Evolutionary conservation across 30 jellyfish, hydroid and myxozoan genomes (phyloP), one percentile per base, ranked within the genome.

Genomic region (Mastigias papua): DNA sequence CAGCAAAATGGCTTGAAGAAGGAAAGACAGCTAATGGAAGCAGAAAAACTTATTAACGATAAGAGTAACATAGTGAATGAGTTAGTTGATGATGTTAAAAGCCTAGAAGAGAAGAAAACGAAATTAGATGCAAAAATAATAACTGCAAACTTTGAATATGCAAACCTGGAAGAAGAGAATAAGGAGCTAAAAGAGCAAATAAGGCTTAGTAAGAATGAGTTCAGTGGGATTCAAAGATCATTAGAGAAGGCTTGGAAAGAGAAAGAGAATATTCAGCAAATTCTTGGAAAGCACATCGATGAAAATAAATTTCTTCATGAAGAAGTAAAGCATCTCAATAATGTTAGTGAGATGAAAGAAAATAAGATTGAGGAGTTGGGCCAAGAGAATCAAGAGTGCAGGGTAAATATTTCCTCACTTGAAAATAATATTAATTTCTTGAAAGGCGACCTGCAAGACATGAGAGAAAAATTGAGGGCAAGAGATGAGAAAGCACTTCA

Each of bases 181-280:
- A 21, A 54, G 0, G 27, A 54, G 17, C 16, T 69, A 22, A 31
- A 31, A 31, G 54, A 69, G 26, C 80, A 17, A 10, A 4, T 69
- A 27, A 31, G 8, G 22, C 33, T 7, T 2, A 69, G 61, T 0
- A 22, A 69, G 31, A 69, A 70, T 16, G 93, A 84, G n/a, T 69
- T 84, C 33, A 16, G 25, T 27, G 86, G 80, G 35, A 35, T 84
- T 1, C 93, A 84, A 37, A 84, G 70, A 34, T 65, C 83, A 27
- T 50, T 84, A 71, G 93, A 84, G 23, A 71, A 30, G 1, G 70
- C 84, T 13, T 84, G 93, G 93, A 22, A 72, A 69, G 81, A 84
- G 26, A 69, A 69, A 28, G 93, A 70, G 11, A 68, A 27, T 13
- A 4, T 60, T 28, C 37, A 49, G 29, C 48, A 35, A 63, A 46